Evolutionary conservation across 2,797 vertebrate species (phyloP).

Genomic region (Okamejei kenojei): DNA sequence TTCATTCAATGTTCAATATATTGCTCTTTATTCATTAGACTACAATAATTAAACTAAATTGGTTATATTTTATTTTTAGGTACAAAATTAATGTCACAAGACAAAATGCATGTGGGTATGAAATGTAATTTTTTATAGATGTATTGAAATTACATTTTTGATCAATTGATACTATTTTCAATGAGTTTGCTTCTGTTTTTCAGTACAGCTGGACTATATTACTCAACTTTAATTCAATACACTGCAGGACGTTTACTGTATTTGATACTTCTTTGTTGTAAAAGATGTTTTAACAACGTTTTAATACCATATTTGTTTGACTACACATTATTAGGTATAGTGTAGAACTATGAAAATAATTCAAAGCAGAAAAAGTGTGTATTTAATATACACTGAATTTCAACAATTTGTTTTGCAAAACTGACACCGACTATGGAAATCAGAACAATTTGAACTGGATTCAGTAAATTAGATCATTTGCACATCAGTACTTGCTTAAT

Average conservation of each 20-base stretch:
- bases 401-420: not conserved
- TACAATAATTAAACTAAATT: not conserved
- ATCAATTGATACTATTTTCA: not conserved
- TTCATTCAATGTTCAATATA: not conserved
- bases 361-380: not conserved
- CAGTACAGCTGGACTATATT: not conserved
- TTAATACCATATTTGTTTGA: not conserved
- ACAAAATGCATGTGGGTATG: not conserved
- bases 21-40: not conserved
- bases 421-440: not conserved
- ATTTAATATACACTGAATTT: not conserved
- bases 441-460: not conserved
- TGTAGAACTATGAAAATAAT: not conserved
- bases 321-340: not conserved
- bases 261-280: not conserved
- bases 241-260: too few species aligned
- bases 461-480: not conserved
- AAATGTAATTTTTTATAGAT: not conserved
- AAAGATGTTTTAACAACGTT: too few species aligned
- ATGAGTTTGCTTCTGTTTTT: not conserved
- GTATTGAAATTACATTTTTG: not conserved
- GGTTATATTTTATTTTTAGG: not conserved
- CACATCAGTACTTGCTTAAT: not conserved
- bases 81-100: not conserved
- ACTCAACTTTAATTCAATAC: not conserved